Base-by-base conservation (phyloP, 37 sponge, comb jelly and placozoan genomes). In the Diacarnus erythraeanus region DNA sequence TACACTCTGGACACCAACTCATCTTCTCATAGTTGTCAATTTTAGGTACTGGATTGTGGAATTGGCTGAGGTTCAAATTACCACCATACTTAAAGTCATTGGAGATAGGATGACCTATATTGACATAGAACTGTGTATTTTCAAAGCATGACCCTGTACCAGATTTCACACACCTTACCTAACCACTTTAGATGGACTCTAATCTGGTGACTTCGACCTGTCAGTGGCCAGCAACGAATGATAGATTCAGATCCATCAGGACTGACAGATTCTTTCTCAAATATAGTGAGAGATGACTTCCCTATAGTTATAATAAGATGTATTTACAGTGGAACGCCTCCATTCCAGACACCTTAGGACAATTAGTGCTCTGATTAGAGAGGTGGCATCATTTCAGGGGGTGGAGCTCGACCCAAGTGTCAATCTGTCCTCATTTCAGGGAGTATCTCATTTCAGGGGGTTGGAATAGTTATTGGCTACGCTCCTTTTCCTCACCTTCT, bases 41-140 rank as follows among this genome's bases (percentile, higher is more conserved):
- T 25, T 64, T 63, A 10, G 68, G 75, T 39, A 54, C 40, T 27
- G 63, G 21, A 59, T 4, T 56, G 41, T 54, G 0, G 3, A 6
- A 40, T 43, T 37, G 41, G 22, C 54, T 37, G 34, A 26, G 22
- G 27, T 43, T 25, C n/a, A 43, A 10, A 41, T 42, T 71, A 39
- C 82, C 87, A 30, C 87, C 87, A 57, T 87, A 87, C 63, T 76
- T 87, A 42, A 39, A 38, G 41, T 87, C 87, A 70, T 87, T 71
- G 1, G 60, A 42, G 17, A 87, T 87, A 5, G 87, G 87, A 51
- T 87, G 59, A 15, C 87, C 87, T 86, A 42, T 17, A 44, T 15
- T 27, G 58, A 68, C n/a, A 35, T 2, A 38, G n/a, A 77, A 5
- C n/a, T 38, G 69, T 37, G 37, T 3, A 34, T 68, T 18, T 68